phyloP scores from a whole-genome alignment of 2,888 invertebrate genomes.

The Nephrotoma appendiculata region DNA sequence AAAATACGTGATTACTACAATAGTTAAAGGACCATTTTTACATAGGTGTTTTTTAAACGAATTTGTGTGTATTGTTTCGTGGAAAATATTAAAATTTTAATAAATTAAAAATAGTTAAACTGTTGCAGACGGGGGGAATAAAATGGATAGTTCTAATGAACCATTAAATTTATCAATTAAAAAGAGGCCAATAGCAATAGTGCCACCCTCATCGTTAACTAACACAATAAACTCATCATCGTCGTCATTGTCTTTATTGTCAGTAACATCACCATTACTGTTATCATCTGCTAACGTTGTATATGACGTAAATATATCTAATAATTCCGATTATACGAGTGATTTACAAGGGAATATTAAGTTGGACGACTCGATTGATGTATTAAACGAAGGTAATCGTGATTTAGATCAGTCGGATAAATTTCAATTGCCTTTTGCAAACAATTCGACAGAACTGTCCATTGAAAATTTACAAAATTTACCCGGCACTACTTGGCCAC shows the following conservation, averaged over 20 bases:
- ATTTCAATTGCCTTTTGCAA: neutral
- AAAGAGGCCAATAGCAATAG: constrained; percentile 37
- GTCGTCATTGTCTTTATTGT: constrained; percentile 8
- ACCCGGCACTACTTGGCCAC: neutral
- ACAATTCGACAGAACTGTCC: neutral
- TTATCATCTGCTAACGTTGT: neutral
- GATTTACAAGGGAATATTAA: neutral
- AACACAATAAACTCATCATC: constrained; percentile 6
- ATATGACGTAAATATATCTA: neutral
- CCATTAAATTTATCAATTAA: constrained; percentile 36
- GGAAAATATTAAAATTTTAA: neutral
- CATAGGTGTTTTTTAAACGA: neutral
- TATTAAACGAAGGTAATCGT: neutral
- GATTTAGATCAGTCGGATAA: neutral
- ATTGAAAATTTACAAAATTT: neutral
- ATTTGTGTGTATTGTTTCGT: neutral
- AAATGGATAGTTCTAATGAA: constrained; percentile 24
- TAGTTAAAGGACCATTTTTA: neutral
- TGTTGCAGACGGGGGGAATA: neutral
- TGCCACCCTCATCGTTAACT: constrained; percentile 32
- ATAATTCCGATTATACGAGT: neutral
- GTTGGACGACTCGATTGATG: neutral
- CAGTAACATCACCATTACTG: neutral
- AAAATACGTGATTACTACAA: neutral
- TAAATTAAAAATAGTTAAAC: neutral